phyloP scores from a whole-genome alignment of 2,888 invertebrate species.

The Xylocampa areola region DNA sequence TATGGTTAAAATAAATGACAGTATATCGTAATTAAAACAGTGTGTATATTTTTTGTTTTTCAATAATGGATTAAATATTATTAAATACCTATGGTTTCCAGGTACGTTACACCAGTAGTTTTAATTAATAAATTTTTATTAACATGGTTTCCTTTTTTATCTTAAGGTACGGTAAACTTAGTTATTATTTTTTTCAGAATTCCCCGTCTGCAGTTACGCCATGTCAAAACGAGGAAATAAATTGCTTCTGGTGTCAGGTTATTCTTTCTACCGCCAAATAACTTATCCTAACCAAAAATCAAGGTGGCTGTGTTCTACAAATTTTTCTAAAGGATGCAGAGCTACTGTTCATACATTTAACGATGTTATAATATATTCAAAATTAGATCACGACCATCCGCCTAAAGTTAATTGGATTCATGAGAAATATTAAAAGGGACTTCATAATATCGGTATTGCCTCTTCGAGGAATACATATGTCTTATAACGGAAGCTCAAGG shows the following conservation, averaged over 20 bases:
- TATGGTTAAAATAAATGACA: no score
- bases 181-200: not conserved
- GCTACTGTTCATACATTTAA: conserved; percentile 9
- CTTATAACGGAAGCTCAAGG: no score
- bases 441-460: no score
- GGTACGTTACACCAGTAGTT: no score
- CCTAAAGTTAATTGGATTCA: conserved; percentile 1
- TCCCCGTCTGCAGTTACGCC: not conserved
- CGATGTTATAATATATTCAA: conserved; percentile 2
- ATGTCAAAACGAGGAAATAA: conserved; percentile 6
- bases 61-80: no score
- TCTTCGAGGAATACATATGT: no score
- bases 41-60: no score
- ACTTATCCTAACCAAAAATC: not conserved
- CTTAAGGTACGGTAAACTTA: no score
- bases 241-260: conserved; percentile 1
- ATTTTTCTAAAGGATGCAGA: conserved; percentile 13
- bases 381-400: conserved; percentile 4
- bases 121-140: no score
- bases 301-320: conserved; percentile 16
- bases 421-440: not conserved
- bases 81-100: no score
- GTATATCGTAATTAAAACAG: no score
- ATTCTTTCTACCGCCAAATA: conserved; percentile 7
- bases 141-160: no score